phyloP scores from a whole-genome alignment of 2,797 vertebrate genomes.

The Alosa sapidissima region DNA sequence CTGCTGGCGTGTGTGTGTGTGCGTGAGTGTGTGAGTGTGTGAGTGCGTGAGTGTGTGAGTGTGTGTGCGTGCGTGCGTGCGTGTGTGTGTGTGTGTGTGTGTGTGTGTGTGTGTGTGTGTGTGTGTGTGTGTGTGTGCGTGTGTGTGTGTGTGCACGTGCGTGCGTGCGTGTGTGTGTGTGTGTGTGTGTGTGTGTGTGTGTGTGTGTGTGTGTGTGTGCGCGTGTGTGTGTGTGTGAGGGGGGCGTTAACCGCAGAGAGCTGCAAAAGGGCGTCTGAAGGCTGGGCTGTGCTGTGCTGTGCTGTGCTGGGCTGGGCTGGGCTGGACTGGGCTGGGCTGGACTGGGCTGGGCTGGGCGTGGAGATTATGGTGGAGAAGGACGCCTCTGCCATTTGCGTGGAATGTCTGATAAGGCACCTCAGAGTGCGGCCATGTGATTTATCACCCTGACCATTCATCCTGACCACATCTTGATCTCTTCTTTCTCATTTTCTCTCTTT shows the following conservation, averaged over 20 bases:
- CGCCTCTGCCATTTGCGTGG: not conserved
- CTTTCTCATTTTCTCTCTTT: not conserved
- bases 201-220: not conserved
- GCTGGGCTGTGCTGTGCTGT: not conserved
- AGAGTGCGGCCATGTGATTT: not conserved
- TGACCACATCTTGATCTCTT: not conserved
- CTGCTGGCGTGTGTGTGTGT: not conserved
- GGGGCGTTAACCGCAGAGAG: not conserved
- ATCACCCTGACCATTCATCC: not conserved
- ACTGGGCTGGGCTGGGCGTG: not conserved
- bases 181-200: not conserved
- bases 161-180: not conserved
- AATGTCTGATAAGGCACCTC: not conserved
- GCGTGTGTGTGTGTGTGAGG: not conserved
- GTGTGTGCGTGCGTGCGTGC: too few relatives aligned
- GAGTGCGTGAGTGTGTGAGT: not conserved
- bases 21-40: not conserved
- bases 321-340: too few relatives aligned
- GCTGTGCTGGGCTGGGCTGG: not conserved
- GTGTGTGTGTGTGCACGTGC: not conserved
- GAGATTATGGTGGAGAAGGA: not conserved
- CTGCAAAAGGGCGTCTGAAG: not conserved
- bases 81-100: not conserved
- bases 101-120: not conserved
- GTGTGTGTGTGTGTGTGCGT: not conserved